A percentile compares a stretch with the other conserved stretches of the same genome.
Conservation (phyloP, 2,888 invertebrate species). For the Chalcis sispes region DNA sequence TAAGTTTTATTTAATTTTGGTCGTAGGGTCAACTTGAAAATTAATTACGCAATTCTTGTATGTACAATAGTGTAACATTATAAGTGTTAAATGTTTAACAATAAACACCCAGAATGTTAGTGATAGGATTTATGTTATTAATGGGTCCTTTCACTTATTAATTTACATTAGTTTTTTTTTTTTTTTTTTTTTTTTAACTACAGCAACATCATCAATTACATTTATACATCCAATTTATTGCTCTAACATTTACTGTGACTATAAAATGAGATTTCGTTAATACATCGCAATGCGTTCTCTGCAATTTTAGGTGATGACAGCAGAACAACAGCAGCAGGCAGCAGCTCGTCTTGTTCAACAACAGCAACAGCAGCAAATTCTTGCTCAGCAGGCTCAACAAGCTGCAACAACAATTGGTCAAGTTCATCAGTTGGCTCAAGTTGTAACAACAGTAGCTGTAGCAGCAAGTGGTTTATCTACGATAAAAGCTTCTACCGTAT, state of each 20-base stretch:
- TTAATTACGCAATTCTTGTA: slow-evolving; percentile 39
- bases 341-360: slow-evolving; percentile 64
- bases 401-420: slow-evolving; percentile 63
- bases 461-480: slow-evolving; percentile 58
- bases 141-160: slow-evolving; percentile 43
- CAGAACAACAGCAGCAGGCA: slow-evolving; percentile 67
- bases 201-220: slow-evolving; percentile 10
- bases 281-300: no score
- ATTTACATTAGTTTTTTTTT: neutral
- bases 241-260: neutral
- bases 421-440: slow-evolving; percentile 67
- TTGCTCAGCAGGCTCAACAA: slow-evolving; percentile 64
- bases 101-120: slow-evolving; percentile 36
- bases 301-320: slow-evolving; percentile 65
- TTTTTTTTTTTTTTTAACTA: slow-evolving; percentile 3
- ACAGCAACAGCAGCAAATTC: slow-evolving; percentile 73
- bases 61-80: slow-evolving; percentile 49
- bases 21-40: slow-evolving; percentile 48
- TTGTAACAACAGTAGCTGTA: slow-evolving; percentile 63
- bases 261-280: neutral
- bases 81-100: slow-evolving; percentile 48
- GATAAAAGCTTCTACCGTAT: slow-evolving; percentile 65
- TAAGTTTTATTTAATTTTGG: slow-evolving; percentile 45
- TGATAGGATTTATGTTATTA: slow-evolving; percentile 52
- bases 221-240: neutral